Evolutionary conservation across 2,888 invertebrate species (phyloP).

Genomic region (Apamea sordens): DNA sequence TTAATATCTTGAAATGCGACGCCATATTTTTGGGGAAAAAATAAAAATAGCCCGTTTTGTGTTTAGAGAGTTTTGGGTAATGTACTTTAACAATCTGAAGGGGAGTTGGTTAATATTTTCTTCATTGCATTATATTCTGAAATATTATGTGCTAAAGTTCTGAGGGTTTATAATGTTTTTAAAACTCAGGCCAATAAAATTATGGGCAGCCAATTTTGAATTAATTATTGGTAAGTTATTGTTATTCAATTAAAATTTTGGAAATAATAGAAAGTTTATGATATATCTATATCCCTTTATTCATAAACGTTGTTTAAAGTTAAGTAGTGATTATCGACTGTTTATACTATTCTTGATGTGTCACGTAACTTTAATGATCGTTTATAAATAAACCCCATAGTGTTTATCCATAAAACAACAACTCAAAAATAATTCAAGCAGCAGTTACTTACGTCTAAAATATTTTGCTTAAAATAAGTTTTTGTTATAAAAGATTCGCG

Average conservation of each 20-base stretch:
- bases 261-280: neutral
- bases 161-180: neutral
- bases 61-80: conserved; percentile 32
- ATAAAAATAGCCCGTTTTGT: conserved; percentile 55
- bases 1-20: conserved; percentile 80
- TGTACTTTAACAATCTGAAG: conserved; percentile 11
- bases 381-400: too few relatives aligned
- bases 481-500: neutral
- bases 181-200: neutral
- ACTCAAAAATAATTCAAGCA: neutral
- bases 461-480: neutral
- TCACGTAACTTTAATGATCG: too few relatives aligned
- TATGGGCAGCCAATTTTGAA: neutral
- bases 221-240: neutral
- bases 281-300: too few relatives aligned
- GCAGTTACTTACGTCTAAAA: neutral
- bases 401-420: neutral
- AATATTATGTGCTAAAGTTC: neutral
- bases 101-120: conserved; percentile 7
- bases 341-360: too few relatives aligned
- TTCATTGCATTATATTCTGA: conserved; percentile 3
- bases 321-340: too few relatives aligned
- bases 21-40: conserved; percentile 68
- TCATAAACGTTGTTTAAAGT: too few relatives aligned
- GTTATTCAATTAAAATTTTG: neutral